phyloP scores from a whole-genome alignment of 1,140 invertebrate genomes.

The Eufriesea mexicana region DNA sequence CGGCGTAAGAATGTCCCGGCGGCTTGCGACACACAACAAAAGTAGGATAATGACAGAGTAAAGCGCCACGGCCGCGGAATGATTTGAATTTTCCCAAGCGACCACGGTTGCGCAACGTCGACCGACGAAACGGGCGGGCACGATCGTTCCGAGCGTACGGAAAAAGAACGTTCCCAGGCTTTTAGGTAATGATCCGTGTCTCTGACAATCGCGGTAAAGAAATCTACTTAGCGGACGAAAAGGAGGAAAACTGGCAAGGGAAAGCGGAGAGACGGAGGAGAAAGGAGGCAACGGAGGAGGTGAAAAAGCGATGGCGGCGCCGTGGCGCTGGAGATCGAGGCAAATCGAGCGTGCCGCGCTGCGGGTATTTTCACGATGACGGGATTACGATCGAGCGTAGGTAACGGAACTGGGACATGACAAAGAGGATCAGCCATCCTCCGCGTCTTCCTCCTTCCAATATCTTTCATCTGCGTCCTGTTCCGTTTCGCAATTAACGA shows the following conservation, averaged over 20 bases:
- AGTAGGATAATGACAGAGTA: conserved; percentile 48
- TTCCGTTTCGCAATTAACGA: conserved; percentile 63
- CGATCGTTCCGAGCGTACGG: not conserved
- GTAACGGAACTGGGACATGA: conserved; percentile 46
- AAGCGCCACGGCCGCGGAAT: conserved; percentile 16
- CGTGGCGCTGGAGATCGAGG: not conserved
- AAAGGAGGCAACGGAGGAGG: not conserved
- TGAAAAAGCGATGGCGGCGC: no score
- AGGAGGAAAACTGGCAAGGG: not conserved
- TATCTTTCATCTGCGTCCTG: not conserved
- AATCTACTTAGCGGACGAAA: no score
- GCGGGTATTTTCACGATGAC: conserved; percentile 34
- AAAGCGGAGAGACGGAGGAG: not conserved
- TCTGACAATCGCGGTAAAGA: not conserved
- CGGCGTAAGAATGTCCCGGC: conserved; percentile 24
- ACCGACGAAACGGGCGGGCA: not conserved
- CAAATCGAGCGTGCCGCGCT: conserved; percentile 5
- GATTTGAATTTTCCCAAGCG: conserved; percentile 45
- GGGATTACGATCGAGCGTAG: conserved; percentile 32
- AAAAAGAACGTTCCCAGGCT: not conserved
- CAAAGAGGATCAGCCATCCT: conserved; percentile 14
- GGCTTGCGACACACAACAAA: conserved; percentile 18
- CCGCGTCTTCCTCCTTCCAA: not conserved
- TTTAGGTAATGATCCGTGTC: not conserved
- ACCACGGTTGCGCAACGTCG: conserved; percentile 20